These are phyloP conservation scores for Myotis pilosus DNA, from an alignment of 2,797 vertebrate species.

Conservation along the genomic window DNA sequence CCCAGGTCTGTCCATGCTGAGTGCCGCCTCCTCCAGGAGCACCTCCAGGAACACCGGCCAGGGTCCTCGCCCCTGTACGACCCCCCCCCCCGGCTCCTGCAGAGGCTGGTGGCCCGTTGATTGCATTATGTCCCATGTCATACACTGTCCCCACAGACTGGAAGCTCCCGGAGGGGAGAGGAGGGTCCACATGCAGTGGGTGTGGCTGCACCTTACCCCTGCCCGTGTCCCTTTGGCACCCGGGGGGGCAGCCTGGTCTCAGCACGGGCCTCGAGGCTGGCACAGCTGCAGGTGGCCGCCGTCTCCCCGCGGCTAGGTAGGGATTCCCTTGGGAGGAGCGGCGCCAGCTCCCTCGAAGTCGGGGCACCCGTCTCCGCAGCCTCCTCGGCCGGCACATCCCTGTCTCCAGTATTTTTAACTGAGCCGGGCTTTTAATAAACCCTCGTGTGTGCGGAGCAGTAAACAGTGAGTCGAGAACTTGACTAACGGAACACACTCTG, in stretches of 20 bases:
- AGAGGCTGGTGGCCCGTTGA: accelerated
- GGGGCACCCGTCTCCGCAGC: accelerated
- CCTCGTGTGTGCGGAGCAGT: not conserved
- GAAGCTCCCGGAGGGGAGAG: not conserved
- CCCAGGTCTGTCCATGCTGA: accelerated
- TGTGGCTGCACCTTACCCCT: not conserved
- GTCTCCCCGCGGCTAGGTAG: not conserved
- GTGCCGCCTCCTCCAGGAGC: not conserved
- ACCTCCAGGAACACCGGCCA: not conserved
- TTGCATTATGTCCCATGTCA: accelerated
- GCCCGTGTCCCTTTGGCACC: not conserved
- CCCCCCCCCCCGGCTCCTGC: not conserved
- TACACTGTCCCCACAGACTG: accelerated
- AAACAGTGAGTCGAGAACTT: not conserved
- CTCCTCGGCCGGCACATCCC: not conserved
- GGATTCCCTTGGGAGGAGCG: not conserved
- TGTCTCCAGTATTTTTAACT: slow-evolving; percentile 19
- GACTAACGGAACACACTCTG: not conserved
- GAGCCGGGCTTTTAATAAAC: slow-evolving; percentile 5
- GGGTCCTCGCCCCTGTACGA: not conserved
- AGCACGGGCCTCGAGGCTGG: accelerated
- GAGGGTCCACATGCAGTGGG: accelerated
- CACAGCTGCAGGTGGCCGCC: not conserved
- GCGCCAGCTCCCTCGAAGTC: accelerated
- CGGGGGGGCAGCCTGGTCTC: not conserved